Evolutionary conservation across 2,113 vertebrate genomes (phyloP), one percentile per base, ranked within the genome.

Genomic region (Regulus satrapa): DNA sequence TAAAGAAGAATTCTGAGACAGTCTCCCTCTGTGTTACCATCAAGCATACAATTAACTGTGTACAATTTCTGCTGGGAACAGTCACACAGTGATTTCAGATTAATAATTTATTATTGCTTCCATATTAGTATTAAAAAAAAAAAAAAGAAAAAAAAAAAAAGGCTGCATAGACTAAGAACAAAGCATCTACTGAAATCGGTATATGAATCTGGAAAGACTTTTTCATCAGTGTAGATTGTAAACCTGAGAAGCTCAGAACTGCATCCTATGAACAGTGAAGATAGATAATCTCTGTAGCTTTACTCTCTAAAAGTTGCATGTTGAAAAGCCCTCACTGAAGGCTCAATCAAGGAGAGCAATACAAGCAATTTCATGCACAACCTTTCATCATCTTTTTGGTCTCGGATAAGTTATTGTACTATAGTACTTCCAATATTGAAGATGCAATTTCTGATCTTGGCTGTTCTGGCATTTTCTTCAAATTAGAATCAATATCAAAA

Each of bases 1-100:
- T 98, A 98, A 98, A 98, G 97, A 97, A 97, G 97, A 98, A 98
- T 98, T 98, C 97, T 97, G 97, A 98, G 97, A 95, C 97, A 96
- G 92, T 95, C 93, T 97, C 98, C 98, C 96, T 96, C 97, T 97
- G 98, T 96, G 98, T 96, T 96, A 96, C 98, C 97, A 97, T 97
- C 96, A 98, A 98, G 98, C 97, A 97, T 96, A 98, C 97, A 98
- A 98, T 98, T 98, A 98, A 96, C 96, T 96, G 94, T 96, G 85
- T 97, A 98, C 96, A 98, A 56, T 97, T 95, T 98, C 97, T 98
- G 96, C 97, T 98, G 97, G 95, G 97, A 98, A 96, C 94, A 98
- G 97, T 96, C 97, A 92, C 95, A 96, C 96, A 97, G 96, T 97
- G 91, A 97, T 97, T 98, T 97, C 90, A 96, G 86, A 97, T 98